These are phyloP conservation scores for Anagrus nilaparvatae DNA, from an alignment of 1,140 invertebrate genomes.

Conservation along the genomic window DNA sequence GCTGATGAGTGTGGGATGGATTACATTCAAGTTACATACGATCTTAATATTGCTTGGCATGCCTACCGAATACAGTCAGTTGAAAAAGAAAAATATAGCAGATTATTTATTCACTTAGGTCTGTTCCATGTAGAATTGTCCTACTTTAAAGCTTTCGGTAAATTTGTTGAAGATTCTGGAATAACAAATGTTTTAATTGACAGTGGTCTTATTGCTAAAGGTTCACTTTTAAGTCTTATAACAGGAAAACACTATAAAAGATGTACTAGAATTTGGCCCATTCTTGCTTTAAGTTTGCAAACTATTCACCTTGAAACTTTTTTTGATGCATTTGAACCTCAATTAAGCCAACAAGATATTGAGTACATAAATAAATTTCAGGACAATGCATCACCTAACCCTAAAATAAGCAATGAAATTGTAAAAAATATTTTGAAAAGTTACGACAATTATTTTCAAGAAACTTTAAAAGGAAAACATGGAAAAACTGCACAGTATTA, in stretches of 20 bases:
- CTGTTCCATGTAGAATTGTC: constrained; percentile 40
- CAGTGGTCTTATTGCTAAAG: constrained; percentile 23
- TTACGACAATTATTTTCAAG: no score
- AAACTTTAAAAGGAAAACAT: constrained; percentile 12
- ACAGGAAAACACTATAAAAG: constrained; percentile 29
- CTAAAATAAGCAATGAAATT: no score
- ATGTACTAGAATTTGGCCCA: constrained; percentile 19
- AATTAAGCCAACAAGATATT: no score
- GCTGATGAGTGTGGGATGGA: constrained; percentile 20
- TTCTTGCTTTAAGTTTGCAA: constrained; percentile 25
- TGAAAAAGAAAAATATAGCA: constrained; percentile 28
- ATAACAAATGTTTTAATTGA: constrained; percentile 34
- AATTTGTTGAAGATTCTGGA: constrained; percentile 37
- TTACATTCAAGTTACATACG: constrained; percentile 28
- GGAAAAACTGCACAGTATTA: constrained; percentile 22
- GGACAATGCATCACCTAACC: no score
- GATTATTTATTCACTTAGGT: constrained; percentile 42
- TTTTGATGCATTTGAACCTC: no score
- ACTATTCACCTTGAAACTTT: constrained; percentile 34
- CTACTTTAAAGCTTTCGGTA: constrained; percentile 32
- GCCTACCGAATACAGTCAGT: constrained; percentile 29
- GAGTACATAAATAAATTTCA: no score
- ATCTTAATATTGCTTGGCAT: constrained; percentile 34
- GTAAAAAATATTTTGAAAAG: no score
- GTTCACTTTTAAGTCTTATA: constrained; percentile 27